Base-by-base conservation (phyloP, 2,888 invertebrate genomes). In the Machimus rusticus region DNA sequence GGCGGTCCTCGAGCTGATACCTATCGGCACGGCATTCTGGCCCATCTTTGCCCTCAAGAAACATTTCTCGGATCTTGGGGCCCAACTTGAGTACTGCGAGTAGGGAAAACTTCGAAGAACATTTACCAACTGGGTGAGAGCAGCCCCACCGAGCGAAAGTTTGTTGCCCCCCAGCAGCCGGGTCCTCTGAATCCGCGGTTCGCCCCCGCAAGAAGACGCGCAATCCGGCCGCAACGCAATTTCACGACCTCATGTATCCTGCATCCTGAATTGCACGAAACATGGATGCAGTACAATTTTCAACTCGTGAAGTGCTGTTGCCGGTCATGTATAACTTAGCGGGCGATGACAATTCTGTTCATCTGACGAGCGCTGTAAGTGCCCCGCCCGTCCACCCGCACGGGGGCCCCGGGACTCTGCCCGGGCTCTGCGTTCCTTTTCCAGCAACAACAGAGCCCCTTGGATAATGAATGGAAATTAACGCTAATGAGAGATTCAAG, bases 391-490 rank as follows among this genome's bases (percentile, higher is more conserved):
- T 31, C 31, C 74, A 74, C 74, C 74, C 74, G 16, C 23, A 14
- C 16, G 4, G 74, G 74, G 16, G 43, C 5, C 43, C 43, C 23
- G 12, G 43, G 8, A 37, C 77, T 39, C 39, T 12, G 39, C 39
- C 3, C 2, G 23, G 23, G n/a, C n/a, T n/a, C 3, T 66, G 66
- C 66, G 28, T 66, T 66, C 66, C 66, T 66, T 66, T 78, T 39
- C 78, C 78, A 37, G 43, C 79, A 79, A 23, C 57, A 82, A 51
- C 82, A 12, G 23, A 37, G 82, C 37, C 82, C 85, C 74, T 16
- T 16, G 85, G 85, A 85, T 85, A 85, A 85, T 85, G 85, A 85
- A 85, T 85, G 85, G 43, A 85, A 85, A 85, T 85, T 85, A 85
- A 85, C 85, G 74, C 74, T 85, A 85, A 85, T 85, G 85, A 85